These are phyloP conservation scores for Megamerina dolium DNA, from an alignment of 2,888 invertebrate species.

Conservation along the genomic window DNA sequence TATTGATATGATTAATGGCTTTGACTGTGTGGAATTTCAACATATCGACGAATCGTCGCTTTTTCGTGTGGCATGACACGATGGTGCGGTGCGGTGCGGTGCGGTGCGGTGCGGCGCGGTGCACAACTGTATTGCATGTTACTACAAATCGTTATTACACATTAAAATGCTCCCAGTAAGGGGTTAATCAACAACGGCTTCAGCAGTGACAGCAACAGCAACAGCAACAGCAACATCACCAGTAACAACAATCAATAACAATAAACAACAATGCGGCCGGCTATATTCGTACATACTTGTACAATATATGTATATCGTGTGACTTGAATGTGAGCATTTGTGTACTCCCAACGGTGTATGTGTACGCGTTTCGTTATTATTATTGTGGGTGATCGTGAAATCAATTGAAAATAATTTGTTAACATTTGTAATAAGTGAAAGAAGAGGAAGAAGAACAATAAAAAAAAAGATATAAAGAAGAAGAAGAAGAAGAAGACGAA, in stretches of 20 bases:
- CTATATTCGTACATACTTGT: too few relatives aligned
- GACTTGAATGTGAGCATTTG: background rate
- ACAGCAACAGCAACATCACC: slow-evolving; percentile 3
- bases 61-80: too few relatives aligned
- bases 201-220: slow-evolving; percentile 3
- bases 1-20: slow-evolving; percentile 24
- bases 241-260: background rate
- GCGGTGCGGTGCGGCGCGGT: too few relatives aligned
- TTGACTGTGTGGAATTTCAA: slow-evolving; percentile 42
- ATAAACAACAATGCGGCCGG: slow-evolving; percentile 4
- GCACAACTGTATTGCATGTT: too few relatives aligned
- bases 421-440: slow-evolving; percentile 42
- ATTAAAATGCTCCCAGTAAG: slow-evolving; percentile 46
- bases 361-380: too few relatives aligned
- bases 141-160: slow-evolving; percentile 48
- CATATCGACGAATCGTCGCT: too few relatives aligned
- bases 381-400: too few relatives aligned
- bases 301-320: too few relatives aligned
- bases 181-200: slow-evolving; percentile 27
- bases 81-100: too few relatives aligned
- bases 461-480: background rate
- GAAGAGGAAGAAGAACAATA: slow-evolving; percentile 18
- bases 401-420: slow-evolving; percentile 47
- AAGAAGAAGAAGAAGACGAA: background rate
- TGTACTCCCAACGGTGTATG: too few relatives aligned